Conservation (phyloP, 2,797 vertebrate genomes). For the Gymnothorax javanicus region DNA sequence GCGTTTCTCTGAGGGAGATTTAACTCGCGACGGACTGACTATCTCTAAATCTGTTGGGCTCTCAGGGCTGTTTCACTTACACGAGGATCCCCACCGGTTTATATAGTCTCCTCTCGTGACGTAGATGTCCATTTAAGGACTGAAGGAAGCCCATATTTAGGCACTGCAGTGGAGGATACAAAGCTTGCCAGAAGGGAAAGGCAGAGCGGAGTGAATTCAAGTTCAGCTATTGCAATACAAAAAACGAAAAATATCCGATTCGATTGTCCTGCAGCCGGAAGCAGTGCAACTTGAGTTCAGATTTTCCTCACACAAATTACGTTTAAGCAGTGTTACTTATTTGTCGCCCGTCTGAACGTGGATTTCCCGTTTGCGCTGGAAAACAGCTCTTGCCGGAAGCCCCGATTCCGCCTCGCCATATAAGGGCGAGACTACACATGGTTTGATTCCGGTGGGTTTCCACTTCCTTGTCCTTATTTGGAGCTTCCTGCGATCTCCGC, state of each 20-base stretch:
- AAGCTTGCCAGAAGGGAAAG: constrained; percentile 69
- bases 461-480: constrained; percentile 76
- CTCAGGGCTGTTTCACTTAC: constrained; percentile 77
- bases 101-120: constrained; percentile 84
- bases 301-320: background rate
- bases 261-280: background rate
- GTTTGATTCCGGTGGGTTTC: constrained; percentile 74
- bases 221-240: background rate
- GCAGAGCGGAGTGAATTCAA: constrained; percentile 17
- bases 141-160: constrained; percentile 99
- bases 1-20: constrained; percentile 55
- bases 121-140: constrained; percentile 98
- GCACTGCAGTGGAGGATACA: constrained; percentile 86
- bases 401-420: constrained; percentile 62
- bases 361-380: constrained; percentile 38
- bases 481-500: constrained; percentile 68
- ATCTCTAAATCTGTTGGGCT: constrained; percentile 71
- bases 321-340: background rate
- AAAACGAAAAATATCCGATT: background rate
- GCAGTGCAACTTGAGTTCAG: background rate
- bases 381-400: constrained; percentile 70
- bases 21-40: constrained; percentile 58
- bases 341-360: constrained; percentile 22
- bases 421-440: constrained; percentile 73
- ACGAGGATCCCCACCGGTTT: constrained; percentile 78